Percentiles rank a stretch among this genome's conserved stretches.
These are phyloP conservation scores for Parazoanthus swiftii DNA, from an alignment of 92 coral and sea anemone genomes.

Conservation along the genomic window DNA sequence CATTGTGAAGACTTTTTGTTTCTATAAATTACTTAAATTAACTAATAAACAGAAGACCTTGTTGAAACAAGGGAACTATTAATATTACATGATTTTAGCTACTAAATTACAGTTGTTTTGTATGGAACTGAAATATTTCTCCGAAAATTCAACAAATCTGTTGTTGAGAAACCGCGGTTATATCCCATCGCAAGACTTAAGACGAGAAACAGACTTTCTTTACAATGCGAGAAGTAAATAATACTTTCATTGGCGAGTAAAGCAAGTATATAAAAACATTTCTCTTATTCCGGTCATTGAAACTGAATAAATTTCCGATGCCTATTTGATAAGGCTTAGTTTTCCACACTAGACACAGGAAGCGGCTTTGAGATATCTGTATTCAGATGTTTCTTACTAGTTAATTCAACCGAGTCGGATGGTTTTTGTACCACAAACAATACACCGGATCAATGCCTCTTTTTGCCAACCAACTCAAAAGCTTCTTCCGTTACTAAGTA, in stretches of 20 bases:
- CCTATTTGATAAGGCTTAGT: not conserved
- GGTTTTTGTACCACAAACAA: not conserved
- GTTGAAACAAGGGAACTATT: not conserved
- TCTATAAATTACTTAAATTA: too few relatives aligned
- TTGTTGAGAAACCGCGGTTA: not conserved
- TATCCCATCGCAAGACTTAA: not conserved
- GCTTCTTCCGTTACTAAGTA: conserved; percentile 21
- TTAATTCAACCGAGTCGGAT: not conserved
- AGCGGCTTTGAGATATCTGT: not conserved
- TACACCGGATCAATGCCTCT: not conserved
- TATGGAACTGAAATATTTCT: not conserved
- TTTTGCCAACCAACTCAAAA: not conserved
- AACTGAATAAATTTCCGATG: not conserved
- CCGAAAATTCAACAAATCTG: not conserved
- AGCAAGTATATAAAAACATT: not conserved
- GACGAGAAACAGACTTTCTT: not conserved
- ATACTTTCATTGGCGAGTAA: not conserved
- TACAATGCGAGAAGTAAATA: not conserved
- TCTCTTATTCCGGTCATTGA: not conserved
- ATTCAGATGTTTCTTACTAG: not conserved
- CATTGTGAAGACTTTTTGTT: not conserved
- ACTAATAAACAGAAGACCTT: not conserved
- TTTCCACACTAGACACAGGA: not conserved
- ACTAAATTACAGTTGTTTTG: not conserved
- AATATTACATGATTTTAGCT: not conserved